Conservation (phyloP, 2,113 vertebrate species). For the Labrus mixtus region DNA sequence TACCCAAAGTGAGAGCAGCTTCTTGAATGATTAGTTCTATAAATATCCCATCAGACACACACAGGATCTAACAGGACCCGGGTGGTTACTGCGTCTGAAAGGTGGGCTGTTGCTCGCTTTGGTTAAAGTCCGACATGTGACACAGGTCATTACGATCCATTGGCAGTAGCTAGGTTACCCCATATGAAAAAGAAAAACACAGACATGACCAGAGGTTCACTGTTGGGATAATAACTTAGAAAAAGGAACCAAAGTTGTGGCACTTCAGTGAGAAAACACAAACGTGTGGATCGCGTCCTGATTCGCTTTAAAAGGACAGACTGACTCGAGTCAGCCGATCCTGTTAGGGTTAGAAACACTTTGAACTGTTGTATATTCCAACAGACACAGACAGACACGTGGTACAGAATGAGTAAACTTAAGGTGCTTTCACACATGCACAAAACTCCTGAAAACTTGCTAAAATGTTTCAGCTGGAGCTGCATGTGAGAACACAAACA, state of each 20-base stretch:
- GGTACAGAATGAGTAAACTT: constrained; percentile 19
- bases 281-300: constrained; percentile 8
- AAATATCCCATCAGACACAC: constrained; percentile 1
- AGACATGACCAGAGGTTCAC: constrained; percentile 42
- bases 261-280: constrained; percentile 57
- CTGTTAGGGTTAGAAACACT: constrained; percentile 22
- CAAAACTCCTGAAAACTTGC: no score
- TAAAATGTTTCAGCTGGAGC: no score
- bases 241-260: constrained; percentile 44
- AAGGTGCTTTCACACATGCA: no score
- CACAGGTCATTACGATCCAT: constrained; percentile 25
- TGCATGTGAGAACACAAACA: no score
- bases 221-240: constrained; percentile 32
- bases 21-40: not conserved
- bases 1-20: not conserved
- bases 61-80: not conserved
- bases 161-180: constrained; percentile 51
- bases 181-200: constrained; percentile 18
- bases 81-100: not conserved
- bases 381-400: not conserved
- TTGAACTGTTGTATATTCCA: not conserved
- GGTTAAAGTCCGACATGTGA: constrained; percentile 15
- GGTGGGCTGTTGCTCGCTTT: constrained; percentile 5
- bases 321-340: constrained; percentile 14
- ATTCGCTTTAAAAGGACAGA: constrained; percentile 1